Conservation (phyloP, 1,140 invertebrate genomes). For the Drosophila suzukii region DNA sequence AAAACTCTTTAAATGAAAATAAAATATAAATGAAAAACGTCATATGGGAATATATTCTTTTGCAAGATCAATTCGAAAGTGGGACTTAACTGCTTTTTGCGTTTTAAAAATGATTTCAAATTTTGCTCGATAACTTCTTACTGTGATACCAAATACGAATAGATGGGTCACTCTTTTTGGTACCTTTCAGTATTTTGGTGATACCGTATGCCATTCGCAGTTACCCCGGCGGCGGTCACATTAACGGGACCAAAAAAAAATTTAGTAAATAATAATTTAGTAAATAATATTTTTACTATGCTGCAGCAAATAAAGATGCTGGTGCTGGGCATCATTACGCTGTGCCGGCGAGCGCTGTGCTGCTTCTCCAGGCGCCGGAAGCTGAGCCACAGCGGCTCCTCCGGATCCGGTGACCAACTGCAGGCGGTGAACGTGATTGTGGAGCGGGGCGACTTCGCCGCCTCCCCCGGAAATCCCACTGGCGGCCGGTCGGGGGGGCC, state of each 20-base stretch:
- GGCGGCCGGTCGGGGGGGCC: not conserved
- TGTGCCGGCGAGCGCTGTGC: constrained; percentile 77
- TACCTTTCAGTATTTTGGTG: not conserved
- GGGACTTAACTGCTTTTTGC: too few species aligned
- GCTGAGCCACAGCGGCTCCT: constrained; percentile 50
- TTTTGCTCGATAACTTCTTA: too few species aligned
- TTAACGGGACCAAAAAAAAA: not conserved
- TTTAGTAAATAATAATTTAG: constrained; percentile 23
- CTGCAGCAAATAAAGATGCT: constrained; percentile 80
- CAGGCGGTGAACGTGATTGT: constrained; percentile 66
- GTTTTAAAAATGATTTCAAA: too few species aligned
- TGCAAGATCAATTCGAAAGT: too few species aligned
- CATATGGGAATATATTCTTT: too few species aligned
- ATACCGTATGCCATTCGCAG: not conserved
- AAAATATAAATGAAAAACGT: too few species aligned
- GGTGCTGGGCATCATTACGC: constrained; percentile 68
- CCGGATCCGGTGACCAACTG: constrained; percentile 43
- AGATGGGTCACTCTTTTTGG: not conserved
- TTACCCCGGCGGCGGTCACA: not conserved
- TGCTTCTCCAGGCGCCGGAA: constrained; percentile 80
- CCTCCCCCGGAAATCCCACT: constrained; percentile 4
- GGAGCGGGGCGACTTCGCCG: constrained; percentile 45
- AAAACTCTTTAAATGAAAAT: not conserved
- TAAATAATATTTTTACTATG: constrained; percentile 28
- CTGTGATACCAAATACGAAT: too few species aligned